Evolutionary conservation across 1,140 invertebrate species (phyloP).

Genomic region (Oncopodura yosiiana): DNA sequence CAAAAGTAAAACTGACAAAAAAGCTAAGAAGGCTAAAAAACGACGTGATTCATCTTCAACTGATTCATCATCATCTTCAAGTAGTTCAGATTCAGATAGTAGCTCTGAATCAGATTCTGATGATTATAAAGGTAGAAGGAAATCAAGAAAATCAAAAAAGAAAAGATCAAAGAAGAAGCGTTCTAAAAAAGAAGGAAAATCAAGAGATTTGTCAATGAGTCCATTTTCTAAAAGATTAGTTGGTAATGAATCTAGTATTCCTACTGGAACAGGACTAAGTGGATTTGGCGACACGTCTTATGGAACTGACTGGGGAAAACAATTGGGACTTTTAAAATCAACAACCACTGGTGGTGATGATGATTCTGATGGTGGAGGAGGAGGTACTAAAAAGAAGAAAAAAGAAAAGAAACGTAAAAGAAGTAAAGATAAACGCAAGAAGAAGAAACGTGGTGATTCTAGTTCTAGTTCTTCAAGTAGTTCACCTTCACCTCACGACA

Average conservation of each 20-base stretch:
- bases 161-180: slow-evolving; percentile 50
- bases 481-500: slow-evolving; percentile 11
- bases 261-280: slow-evolving; percentile 7
- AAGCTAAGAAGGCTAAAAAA: slow-evolving; percentile 14
- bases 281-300: slow-evolving; percentile 15
- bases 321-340: background rate
- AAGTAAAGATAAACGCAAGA: slow-evolving; percentile 28
- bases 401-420: slow-evolving; percentile 29
- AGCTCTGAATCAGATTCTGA: slow-evolving; percentile 27
- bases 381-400: slow-evolving; percentile 19
- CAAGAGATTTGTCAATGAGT: slow-evolving; percentile 19
- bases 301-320: slow-evolving; percentile 22
- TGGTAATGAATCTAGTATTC: slow-evolving; percentile 6
- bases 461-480: slow-evolving; percentile 19
- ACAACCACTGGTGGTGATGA: background rate
- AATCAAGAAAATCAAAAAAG: slow-evolving; percentile 51
- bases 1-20: slow-evolving; percentile 47
- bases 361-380: slow-evolving; percentile 1
- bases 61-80: slow-evolving; percentile 20
- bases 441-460: slow-evolving; percentile 19
- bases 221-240: slow-evolving; percentile 30
- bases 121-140: slow-evolving; percentile 49
- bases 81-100: slow-evolving; percentile 21
- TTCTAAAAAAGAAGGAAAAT: slow-evolving; percentile 36
- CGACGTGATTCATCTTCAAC: slow-evolving; percentile 15